Evolutionary conservation across 35 echinoderm and acorn worm species (phyloP).

Genomic region (Acanthaster planci): DNA sequence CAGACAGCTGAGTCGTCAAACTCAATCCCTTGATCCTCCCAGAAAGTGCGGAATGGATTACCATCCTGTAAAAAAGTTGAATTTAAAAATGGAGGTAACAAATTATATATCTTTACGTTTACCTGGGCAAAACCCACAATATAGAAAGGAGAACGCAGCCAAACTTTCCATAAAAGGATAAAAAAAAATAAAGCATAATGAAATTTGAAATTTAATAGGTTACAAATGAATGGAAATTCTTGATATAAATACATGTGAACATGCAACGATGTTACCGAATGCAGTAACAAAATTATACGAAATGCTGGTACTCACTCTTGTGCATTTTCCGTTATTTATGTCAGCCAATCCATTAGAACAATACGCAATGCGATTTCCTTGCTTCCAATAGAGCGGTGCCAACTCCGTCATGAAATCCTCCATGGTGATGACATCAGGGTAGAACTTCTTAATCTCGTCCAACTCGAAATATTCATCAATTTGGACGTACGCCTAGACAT

Average conservation of each 20-base stretch:
- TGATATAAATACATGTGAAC: no score
- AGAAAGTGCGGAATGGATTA: conserved; percentile 88
- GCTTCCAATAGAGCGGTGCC: conserved; percentile 69
- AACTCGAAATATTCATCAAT: conserved; percentile 81
- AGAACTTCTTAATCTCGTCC: conserved; percentile 68
- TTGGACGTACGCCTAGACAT: conserved; percentile 73
- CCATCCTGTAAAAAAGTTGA: conserved; percentile 66
- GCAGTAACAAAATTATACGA: no score
- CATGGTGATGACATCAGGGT: conserved; percentile 77
- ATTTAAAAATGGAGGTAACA: background rate
- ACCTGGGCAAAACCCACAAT: no score
- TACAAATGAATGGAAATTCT: no score
- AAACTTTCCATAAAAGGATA: background rate
- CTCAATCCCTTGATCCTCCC: conserved; percentile 73
- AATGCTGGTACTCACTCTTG: conserved; percentile 83
- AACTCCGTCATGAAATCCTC: conserved; percentile 86
- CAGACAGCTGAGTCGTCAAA: conserved; percentile 82
- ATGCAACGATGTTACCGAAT: no score
- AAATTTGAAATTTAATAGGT: no score
- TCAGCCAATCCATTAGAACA: conserved; percentile 81
- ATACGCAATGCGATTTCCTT: conserved; percentile 59
- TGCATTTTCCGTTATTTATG: conserved; percentile 70
- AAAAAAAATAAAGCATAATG: no score
- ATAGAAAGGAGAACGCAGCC: background rate
- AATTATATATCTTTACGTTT: background rate